Evolutionary conservation across 2,888 invertebrate species (phyloP).

Genomic region (Drosophila fungiperda): DNA sequence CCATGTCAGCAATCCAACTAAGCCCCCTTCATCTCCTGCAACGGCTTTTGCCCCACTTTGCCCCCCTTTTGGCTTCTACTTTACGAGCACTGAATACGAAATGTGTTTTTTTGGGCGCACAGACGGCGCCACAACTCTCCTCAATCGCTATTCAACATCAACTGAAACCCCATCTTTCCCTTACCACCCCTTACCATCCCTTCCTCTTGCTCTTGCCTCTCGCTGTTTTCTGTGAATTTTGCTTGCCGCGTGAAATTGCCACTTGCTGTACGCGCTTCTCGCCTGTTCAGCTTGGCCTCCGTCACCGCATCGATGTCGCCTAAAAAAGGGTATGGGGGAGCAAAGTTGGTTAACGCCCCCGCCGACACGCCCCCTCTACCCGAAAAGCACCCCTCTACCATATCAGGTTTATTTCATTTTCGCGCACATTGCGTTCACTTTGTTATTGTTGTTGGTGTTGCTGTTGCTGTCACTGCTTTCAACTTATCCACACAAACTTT

Average conservation of each 20-base stretch:
- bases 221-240: slow-evolving; percentile 16
- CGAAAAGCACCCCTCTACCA: slow-evolving; percentile 2
- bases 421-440: slow-evolving; percentile 74
- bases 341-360: slow-evolving; percentile 37
- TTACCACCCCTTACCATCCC: background rate
- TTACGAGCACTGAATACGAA: slow-evolving; percentile 81
- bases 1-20: background rate
- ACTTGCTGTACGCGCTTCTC: slow-evolving; percentile 77
- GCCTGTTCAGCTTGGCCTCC: slow-evolving; percentile 82
- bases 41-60: background rate
- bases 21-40: background rate
- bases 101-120: slow-evolving; percentile 69
- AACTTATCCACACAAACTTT: slow-evolving; percentile 26
- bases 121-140: slow-evolving; percentile 29
- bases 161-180: background rate
- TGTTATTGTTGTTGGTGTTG: slow-evolving; percentile 53
- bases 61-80: slow-evolving; percentile 52
- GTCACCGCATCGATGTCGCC: slow-evolving; percentile 67
- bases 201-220: background rate
- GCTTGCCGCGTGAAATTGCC: slow-evolving; percentile 77
- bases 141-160: background rate
- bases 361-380: background rate
- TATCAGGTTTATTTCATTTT: slow-evolving; percentile 79
- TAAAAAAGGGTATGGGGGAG: background rate
- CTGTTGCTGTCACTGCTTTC: slow-evolving; percentile 55